phyloP scores from a whole-genome alignment of 2,797 vertebrate species.

The Ceryle rudis region DNA sequence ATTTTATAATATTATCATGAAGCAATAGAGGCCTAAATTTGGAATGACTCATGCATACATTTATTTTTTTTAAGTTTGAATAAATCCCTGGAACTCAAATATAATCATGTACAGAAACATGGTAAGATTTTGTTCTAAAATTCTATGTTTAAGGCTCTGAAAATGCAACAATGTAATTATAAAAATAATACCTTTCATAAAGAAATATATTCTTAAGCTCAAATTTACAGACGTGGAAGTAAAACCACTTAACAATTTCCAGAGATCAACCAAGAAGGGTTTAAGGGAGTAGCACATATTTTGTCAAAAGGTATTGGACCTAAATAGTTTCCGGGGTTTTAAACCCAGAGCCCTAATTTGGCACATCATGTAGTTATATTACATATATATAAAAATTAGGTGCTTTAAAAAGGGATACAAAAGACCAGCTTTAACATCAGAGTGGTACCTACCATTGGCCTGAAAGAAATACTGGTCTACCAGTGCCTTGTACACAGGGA shows the following conservation, averaged over 20 bases:
- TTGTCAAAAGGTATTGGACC: neutral
- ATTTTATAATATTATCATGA: neutral
- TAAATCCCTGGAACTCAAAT: neutral
- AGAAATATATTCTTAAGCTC: neutral
- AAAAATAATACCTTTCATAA: neutral
- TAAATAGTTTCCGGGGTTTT: neutral
- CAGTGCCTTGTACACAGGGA: neutral
- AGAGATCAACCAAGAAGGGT: neutral
- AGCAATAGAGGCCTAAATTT: neutral
- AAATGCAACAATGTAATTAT: neutral
- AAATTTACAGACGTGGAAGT: neutral
- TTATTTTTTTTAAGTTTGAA: neutral
- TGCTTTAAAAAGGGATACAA: neutral
- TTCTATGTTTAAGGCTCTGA: neutral
- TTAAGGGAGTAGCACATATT: neutral
- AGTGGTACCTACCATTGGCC: neutral
- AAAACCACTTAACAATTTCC: neutral
- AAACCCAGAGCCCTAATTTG: neutral
- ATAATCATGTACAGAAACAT: neutral
- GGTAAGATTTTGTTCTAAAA: neutral
- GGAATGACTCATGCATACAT: accelerated
- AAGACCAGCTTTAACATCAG: neutral
- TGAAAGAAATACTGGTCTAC: neutral
- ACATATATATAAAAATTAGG: neutral
- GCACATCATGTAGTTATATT: neutral